A percentile compares a stretch with the other conserved stretches of the same genome.
phyloP scores from a whole-genome alignment of 2,113 vertebrate genomes.

The Neodon shergylaensis region DNA sequence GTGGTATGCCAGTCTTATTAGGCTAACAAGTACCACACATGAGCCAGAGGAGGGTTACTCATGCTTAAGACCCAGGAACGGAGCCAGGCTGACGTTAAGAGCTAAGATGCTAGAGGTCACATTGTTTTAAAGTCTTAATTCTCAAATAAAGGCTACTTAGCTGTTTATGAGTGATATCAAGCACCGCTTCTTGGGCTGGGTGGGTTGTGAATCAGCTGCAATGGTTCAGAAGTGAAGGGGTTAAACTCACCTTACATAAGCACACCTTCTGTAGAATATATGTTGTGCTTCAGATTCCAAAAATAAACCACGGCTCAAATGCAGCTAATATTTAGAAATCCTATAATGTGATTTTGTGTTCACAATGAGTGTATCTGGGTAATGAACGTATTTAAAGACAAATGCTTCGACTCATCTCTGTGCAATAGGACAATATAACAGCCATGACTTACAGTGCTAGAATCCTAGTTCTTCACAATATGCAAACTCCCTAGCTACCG shows the following conservation, averaged over 20 bases:
- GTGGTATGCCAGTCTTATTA: background rate
- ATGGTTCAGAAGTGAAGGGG: background rate
- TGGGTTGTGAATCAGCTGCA: background rate
- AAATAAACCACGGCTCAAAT: background rate
- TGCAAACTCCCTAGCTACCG: background rate
- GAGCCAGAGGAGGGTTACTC: background rate
- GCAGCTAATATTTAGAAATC: background rate
- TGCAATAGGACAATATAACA: background rate
- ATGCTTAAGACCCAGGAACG: background rate
- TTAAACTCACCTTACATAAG: background rate
- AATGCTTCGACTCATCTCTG: background rate
- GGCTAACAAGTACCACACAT: background rate
- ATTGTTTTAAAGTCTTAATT: constrained; percentile 35
- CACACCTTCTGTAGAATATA: background rate
- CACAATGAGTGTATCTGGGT: background rate
- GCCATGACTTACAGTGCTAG: background rate
- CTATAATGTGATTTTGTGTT: constrained; percentile 10
- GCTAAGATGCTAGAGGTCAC: background rate
- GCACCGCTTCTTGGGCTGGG: background rate
- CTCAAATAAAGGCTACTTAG: background rate
- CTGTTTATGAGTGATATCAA: background rate
- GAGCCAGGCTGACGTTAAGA: background rate
- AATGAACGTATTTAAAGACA: background rate
- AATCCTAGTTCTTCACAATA: background rate
- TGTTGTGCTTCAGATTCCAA: background rate